Percentiles rank a stretch among this genome's conserved stretches.
Evolutionary conservation across 2,113 vertebrate species (phyloP).

Genomic region (Hippolais icterina): DNA sequence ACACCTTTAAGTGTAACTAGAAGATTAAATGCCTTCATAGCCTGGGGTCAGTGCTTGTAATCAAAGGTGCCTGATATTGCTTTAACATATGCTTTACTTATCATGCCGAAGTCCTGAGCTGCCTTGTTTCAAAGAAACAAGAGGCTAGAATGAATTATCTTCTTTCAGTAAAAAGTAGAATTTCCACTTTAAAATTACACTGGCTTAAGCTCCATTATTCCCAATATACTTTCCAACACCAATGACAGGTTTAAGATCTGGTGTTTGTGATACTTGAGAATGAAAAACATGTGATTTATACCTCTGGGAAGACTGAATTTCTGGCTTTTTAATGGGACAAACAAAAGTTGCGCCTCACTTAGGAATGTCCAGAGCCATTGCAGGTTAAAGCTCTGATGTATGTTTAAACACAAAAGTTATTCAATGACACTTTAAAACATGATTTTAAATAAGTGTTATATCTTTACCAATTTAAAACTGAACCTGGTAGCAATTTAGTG

Average conservation of each 20-base stretch:
- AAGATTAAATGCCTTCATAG: neutral
- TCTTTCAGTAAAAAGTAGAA: neutral
- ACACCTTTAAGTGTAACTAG: neutral
- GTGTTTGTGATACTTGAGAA: neutral
- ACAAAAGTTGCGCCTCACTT: neutral
- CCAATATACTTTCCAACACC: neutral
- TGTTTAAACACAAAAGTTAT: neutral
- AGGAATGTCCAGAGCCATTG: neutral
- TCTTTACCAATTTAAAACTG: neutral
- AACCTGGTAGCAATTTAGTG: conserved; percentile 25
- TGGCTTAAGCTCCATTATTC: neutral
- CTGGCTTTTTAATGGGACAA: conserved; percentile 17
- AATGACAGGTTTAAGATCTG: conserved; percentile 18
- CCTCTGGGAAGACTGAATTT: neutral
- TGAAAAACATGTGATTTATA: neutral
- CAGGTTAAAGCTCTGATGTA: neutral
- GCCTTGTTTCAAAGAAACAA: neutral
- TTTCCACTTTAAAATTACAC: conserved; percentile 22
- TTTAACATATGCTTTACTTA: neutral
- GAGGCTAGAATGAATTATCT: neutral
- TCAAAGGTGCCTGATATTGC: accelerated
- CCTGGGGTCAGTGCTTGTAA: neutral
- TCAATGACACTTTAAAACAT: neutral
- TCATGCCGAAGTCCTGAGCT: neutral
- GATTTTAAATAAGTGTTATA: neutral